Conservation (phyloP, 2,888 invertebrate species). For the Philereme transversata region DNA sequence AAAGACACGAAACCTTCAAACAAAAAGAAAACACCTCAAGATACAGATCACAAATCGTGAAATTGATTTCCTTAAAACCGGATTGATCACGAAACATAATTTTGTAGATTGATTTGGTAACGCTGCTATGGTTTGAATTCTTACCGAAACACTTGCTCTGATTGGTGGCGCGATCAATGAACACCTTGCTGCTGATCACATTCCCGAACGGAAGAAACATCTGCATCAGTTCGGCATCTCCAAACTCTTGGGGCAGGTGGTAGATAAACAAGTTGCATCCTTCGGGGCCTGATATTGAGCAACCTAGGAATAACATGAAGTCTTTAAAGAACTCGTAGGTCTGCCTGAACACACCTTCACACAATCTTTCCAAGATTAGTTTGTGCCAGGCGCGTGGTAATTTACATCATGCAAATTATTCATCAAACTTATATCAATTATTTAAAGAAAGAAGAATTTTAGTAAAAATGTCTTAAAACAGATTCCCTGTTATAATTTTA, state of each 20-base stretch:
- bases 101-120: too few species aligned
- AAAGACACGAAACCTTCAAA: slow-evolving; percentile 98
- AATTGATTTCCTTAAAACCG: neutral
- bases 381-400: slow-evolving; percentile 24
- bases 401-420: slow-evolving; percentile 10
- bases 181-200: slow-evolving; percentile 99
- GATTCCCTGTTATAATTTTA: neutral
- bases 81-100: too few species aligned
- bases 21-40: slow-evolving; percentile 5
- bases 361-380: slow-evolving; percentile 19
- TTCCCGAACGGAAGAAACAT: slow-evolving; percentile 99
- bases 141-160: slow-evolving; percentile 99
- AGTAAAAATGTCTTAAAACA: too few species aligned
- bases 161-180: slow-evolving; percentile 99
- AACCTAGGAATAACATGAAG: slow-evolving; percentile 91
- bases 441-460: neutral
- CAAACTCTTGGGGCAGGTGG: slow-evolving; percentile 99
- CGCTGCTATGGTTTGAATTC: neutral
- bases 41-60: neutral
- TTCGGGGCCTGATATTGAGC: slow-evolving; percentile 98
- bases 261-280: slow-evolving; percentile 99
- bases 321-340: slow-evolving; percentile 87
- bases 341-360: slow-evolving; percentile 65
- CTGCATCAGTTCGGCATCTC: slow-evolving; percentile 99
- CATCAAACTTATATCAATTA: neutral